phyloP scores from a whole-genome alignment of 1,140 invertebrate genomes.

The Rhyzopertha dominica region DNA sequence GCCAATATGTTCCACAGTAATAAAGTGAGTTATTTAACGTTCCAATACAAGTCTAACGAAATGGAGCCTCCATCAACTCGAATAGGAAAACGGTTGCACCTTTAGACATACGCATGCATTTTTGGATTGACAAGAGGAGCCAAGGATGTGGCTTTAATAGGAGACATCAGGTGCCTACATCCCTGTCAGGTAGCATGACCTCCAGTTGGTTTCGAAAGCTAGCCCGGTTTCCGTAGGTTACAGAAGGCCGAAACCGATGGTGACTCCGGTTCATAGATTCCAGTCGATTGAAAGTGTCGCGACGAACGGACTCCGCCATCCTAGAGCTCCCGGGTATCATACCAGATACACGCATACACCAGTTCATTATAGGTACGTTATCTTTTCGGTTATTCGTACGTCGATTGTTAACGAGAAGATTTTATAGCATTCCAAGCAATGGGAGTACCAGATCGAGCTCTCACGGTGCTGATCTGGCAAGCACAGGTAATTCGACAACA shows the following conservation, averaged over 20 bases:
- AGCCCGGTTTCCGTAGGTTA: no score
- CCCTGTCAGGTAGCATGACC: constrained; percentile 36
- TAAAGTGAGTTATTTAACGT: no score
- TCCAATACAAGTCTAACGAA: no score
- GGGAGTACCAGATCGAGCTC: neutral
- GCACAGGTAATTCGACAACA: constrained; percentile 1
- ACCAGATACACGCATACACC: neutral
- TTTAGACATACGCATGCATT: constrained; percentile 60
- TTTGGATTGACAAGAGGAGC: constrained; percentile 67
- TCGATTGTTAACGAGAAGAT: no score
- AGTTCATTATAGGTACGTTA: no score
- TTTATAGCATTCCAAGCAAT: neutral
- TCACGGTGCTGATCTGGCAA: neutral
- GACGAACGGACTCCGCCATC: constrained; percentile 50
- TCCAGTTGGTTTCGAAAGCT: no score
- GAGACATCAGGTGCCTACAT: constrained; percentile 51
- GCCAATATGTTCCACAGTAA: no score
- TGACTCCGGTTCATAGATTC: constrained; percentile 63
- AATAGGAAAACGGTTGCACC: no score
- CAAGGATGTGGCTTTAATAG: constrained; percentile 60
- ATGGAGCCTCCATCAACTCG: no score
- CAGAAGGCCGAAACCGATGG: constrained; percentile 57
- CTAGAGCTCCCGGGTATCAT: constrained; percentile 42
- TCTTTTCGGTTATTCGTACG: no score
- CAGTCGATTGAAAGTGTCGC: constrained; percentile 55